A percentile compares a stretch with the other conserved stretches of the same genome.
Conservation (phyloP, 2,888 invertebrate species). For the Eurytoma adleriae region DNA sequence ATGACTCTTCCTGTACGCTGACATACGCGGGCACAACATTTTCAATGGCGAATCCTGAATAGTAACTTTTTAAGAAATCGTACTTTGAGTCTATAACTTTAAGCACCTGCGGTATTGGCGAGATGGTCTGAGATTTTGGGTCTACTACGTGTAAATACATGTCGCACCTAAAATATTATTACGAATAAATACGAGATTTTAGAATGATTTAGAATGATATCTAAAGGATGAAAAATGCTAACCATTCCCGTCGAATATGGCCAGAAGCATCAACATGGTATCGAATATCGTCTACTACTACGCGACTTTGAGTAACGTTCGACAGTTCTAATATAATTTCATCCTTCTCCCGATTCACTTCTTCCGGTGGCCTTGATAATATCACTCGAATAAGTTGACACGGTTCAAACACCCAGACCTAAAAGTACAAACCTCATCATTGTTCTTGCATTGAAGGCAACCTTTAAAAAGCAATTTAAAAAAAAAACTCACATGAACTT, state of each 20-base stretch:
- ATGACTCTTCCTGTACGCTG: conserved; percentile 83
- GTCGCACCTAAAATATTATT: conserved; percentile 83
- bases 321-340: conserved; percentile 85
- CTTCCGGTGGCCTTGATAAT: conserved; percentile 87
- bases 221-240: neutral
- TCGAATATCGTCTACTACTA: conserved; percentile 88
- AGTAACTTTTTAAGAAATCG: conserved; percentile 88
- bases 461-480: neutral
- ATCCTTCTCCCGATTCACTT: conserved; percentile 83
- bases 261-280: conserved; percentile 84
- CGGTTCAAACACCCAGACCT: conserved; percentile 94
- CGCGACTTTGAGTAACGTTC: conserved; percentile 85
- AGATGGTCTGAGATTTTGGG: conserved; percentile 83
- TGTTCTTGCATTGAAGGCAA: neutral
- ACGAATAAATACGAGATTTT: neutral
- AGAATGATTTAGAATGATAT: neutral
- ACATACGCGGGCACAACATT: conserved; percentile 85
- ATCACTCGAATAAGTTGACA: conserved; percentile 90
- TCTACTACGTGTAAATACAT: conserved; percentile 91
- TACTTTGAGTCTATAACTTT: conserved; percentile 91
- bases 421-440: conserved; percentile 32
- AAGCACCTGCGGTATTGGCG: conserved; percentile 87
- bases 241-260: conserved; percentile 84
- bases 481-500: conserved; percentile 85
- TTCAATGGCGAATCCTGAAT: conserved; percentile 85